Evolutionary conservation across 2,888 invertebrate species (phyloP).

Genomic region (Eristalinus sepulchralis): DNA sequence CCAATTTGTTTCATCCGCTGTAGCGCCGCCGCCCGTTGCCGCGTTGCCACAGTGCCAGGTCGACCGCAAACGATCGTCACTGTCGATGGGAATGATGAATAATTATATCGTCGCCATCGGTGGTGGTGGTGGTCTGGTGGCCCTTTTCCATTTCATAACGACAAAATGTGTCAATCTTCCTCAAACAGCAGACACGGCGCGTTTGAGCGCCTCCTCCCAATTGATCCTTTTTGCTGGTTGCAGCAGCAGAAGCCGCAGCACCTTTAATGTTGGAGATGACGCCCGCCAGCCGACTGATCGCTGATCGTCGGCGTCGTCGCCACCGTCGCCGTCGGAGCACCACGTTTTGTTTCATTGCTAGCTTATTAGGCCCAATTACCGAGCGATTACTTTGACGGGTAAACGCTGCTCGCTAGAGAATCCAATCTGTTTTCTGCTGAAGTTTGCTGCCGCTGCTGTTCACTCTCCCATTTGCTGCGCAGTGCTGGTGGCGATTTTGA

Average conservation of each 20-base stretch:
- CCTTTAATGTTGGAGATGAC: conserved; percentile 43
- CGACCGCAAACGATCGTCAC: conserved; percentile 47
- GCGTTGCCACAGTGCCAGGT: conserved; percentile 22
- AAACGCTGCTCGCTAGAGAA: conserved; percentile 54
- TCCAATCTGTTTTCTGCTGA: conserved; percentile 45
- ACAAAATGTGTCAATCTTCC: conserved; percentile 69
- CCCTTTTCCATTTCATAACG: conserved; percentile 41
- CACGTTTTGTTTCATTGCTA: conserved; percentile 2
- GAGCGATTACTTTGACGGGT: conserved; percentile 61
- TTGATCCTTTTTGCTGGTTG: conserved; percentile 35
- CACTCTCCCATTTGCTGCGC: background rate
- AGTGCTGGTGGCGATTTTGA: conserved; percentile 51
- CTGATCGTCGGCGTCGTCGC: background rate
- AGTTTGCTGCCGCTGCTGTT: conserved; percentile 8
- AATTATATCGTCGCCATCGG: conserved; percentile 68
- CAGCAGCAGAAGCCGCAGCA: conserved; percentile 6
- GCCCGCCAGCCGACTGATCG: conserved; percentile 4
- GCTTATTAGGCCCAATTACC: conserved; percentile 69
- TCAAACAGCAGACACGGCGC: conserved; percentile 60
- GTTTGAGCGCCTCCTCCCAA: conserved; percentile 31
- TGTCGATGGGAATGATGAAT: conserved; percentile 53
- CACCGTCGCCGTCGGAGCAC: background rate
- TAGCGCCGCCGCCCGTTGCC: conserved; percentile 17
- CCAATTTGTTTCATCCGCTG: conserved; percentile 52
- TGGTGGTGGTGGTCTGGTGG: conserved; percentile 10